phyloP scores from a whole-genome alignment of 1,140 invertebrate species.

The Kradibia gibbosae region DNA sequence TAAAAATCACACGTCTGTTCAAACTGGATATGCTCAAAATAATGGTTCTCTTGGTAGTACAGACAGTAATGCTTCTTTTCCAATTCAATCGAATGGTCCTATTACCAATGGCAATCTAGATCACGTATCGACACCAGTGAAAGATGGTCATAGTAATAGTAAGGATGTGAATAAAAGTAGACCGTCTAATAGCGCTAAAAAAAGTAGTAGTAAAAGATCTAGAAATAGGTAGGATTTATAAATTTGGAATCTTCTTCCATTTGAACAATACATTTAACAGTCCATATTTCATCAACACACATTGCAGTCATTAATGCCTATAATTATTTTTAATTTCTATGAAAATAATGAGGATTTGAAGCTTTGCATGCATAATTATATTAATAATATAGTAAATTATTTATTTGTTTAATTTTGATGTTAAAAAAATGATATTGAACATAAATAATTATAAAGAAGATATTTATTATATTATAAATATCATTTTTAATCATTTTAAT shows the following conservation, averaged over 20 bases:
- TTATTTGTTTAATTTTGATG: not conserved
- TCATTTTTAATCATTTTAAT: not conserved
- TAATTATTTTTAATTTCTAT: constrained; percentile 4
- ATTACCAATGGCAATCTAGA: constrained; percentile 72
- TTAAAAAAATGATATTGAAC: not conserved
- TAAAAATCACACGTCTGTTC: constrained; percentile 79
- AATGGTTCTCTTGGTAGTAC: constrained; percentile 75
- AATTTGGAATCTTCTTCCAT: constrained; percentile 19
- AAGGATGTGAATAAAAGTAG: constrained; percentile 77
- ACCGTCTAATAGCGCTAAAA: constrained; percentile 77
- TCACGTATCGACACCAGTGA: constrained; percentile 71
- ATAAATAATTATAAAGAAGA: not conserved
- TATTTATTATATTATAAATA: not conserved
- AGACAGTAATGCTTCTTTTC: constrained; percentile 76
- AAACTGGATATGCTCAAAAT: constrained; percentile 76
- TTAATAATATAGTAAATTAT: not conserved
- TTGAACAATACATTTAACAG: constrained; percentile 20
- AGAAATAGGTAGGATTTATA: constrained; percentile 75
- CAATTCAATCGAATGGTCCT: constrained; percentile 73
- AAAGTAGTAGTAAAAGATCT: constrained; percentile 79
- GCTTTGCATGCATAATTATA: not conserved
- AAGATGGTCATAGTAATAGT: constrained; percentile 75
- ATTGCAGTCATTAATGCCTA: constrained; percentile 10
- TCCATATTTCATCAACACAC: constrained; percentile 28
- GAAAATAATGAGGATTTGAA: constrained; percentile 25